Evolutionary conservation across 2,113 vertebrate genomes (phyloP).

Genomic region (Astur gentilis): DNA sequence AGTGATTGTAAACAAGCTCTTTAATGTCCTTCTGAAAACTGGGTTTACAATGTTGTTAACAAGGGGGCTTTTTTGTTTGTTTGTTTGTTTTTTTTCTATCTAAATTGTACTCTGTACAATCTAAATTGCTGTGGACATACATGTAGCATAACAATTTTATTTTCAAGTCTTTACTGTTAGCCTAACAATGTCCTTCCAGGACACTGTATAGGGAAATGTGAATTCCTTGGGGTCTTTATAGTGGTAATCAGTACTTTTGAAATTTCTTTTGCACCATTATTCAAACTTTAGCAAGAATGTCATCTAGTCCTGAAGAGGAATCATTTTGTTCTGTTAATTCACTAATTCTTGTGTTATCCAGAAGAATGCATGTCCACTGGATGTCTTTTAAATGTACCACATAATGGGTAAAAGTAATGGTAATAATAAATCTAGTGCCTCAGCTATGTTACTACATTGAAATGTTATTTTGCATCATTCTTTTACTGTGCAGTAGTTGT

Average conservation of each 20-base stretch:
- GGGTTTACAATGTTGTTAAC: not conserved
- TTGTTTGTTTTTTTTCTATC: not conserved
- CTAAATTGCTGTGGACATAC: not conserved
- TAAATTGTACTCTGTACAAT: not conserved
- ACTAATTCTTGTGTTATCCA: not conserved
- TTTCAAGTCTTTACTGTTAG: not conserved
- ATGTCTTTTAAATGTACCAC: not conserved
- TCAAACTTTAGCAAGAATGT: not conserved
- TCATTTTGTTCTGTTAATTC: not conserved
- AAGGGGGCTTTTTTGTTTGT: not conserved
- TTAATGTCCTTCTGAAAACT: not conserved
- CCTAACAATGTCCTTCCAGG: not conserved
- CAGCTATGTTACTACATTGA: not conserved
- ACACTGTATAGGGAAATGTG: not conserved
- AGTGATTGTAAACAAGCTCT: not conserved
- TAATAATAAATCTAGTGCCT: not conserved
- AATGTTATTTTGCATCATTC: not conserved
- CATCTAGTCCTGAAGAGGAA: not conserved
- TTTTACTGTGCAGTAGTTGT: not conserved
- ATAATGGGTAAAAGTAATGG: not conserved
- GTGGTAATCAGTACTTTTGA: not conserved
- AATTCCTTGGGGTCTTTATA: not conserved
- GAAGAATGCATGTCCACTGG: not conserved
- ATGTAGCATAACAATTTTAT: not conserved
- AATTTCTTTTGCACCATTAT: not conserved